These are phyloP conservation scores for Fabriciana adippe DNA, from an alignment of 2,888 invertebrate species.

Conservation along the genomic window DNA sequence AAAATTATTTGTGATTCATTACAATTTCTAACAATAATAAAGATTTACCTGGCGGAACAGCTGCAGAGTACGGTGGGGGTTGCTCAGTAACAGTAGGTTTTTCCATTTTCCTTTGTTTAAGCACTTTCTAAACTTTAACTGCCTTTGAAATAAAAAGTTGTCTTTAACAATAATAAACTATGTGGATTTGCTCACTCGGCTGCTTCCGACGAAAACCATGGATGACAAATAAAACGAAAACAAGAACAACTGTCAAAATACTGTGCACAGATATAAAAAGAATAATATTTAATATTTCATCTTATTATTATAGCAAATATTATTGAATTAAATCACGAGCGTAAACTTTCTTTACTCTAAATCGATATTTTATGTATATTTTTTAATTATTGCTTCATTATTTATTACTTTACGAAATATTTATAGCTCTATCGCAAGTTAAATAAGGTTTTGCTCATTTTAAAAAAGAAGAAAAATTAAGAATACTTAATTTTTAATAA, in stretches of 20 bases:
- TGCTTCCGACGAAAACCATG: background rate
- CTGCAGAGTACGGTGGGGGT: slow-evolving; percentile 81
- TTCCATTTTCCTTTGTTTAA: slow-evolving; percentile 57
- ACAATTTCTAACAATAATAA: slow-evolving; percentile 24
- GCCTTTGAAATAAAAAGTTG: background rate
- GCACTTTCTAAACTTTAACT: slow-evolving; percentile 23
- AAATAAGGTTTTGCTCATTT: no score
- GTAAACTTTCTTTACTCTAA: no score
- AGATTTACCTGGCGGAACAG: slow-evolving; percentile 60
- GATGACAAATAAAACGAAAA: no score
- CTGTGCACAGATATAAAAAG: background rate
- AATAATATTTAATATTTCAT: no score
- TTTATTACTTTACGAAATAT: no score
- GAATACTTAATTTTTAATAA: no score
- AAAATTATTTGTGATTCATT: slow-evolving; percentile 56
- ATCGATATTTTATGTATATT: no score
- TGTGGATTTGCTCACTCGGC: background rate
- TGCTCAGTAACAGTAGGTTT: slow-evolving; percentile 67
- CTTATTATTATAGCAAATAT: no score
- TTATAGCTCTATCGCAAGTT: no score
- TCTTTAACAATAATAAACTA: slow-evolving; percentile 20
- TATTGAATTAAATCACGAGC: no score
- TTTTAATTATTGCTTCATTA: no score
- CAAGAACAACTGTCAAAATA: slow-evolving; percentile 22
- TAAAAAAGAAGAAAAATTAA: no score